Conservation (phyloP, 2,888 invertebrate species). For the Hypolimnas misippus region DNA sequence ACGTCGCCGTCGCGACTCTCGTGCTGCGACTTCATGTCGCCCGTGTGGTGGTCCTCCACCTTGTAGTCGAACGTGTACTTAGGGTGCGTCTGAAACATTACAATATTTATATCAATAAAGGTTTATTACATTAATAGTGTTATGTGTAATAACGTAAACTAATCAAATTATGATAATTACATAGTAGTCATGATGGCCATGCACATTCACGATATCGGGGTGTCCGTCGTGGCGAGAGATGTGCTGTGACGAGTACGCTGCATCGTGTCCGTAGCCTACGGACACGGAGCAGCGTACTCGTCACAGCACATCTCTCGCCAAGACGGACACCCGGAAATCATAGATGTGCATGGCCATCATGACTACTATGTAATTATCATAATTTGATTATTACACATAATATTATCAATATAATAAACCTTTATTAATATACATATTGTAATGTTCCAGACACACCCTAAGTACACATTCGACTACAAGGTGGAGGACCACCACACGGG, state of each 20-base stretch:
- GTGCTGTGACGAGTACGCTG: constrained; percentile 49
- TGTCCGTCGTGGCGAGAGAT: constrained; percentile 50
- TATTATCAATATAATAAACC: not conserved
- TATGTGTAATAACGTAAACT: constrained; percentile 36
- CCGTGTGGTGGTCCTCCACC: constrained; percentile 82
- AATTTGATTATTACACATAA: not conserved
- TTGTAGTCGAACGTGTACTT: constrained; percentile 84
- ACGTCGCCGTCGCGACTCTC: constrained; percentile 54
- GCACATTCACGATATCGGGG: constrained; percentile 32
- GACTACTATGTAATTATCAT: constrained; percentile 64
- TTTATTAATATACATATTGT: not conserved
- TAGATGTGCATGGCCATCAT: constrained; percentile 31
- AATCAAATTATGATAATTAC: constrained; percentile 37
- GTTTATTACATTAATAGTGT: not conserved
- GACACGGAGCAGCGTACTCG: constrained; percentile 48
- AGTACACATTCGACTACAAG: constrained; percentile 52
- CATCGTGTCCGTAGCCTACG: constrained; percentile 47
- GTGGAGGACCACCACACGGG: constrained; percentile 54
- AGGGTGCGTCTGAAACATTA: constrained; percentile 65
- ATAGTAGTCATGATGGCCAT: constrained; percentile 62
- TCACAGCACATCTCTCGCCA: constrained; percentile 49
- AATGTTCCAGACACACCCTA: constrained; percentile 64
- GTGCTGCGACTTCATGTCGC: constrained; percentile 79
- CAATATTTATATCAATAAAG: not conserved
- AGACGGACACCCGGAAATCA: constrained; percentile 45